A percentile compares a stretch with the other conserved stretches of the same genome.
Evolutionary conservation across 2,888 invertebrate genomes (phyloP).

Genomic region (Clunio marinus): DNA sequence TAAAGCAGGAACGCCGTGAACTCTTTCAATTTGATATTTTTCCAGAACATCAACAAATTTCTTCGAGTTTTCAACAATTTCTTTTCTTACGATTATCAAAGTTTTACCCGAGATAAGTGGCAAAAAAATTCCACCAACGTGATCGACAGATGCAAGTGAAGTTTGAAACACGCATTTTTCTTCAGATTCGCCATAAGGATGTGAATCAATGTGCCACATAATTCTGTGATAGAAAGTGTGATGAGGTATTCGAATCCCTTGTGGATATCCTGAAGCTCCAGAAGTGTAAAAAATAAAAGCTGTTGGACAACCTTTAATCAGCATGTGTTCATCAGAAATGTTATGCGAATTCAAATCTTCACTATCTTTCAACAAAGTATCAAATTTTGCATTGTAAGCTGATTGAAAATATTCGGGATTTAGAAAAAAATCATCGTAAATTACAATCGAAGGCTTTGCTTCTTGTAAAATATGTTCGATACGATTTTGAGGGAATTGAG

Average conservation of each 20-base stretch:
- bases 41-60: not conserved
- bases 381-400: no score
- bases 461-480: not conserved
- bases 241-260: not conserved
- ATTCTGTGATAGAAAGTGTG: not conserved
- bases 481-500: not conserved
- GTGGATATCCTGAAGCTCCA: not conserved
- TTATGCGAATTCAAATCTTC: no score
- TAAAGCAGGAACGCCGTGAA: not conserved
- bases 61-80: not conserved
- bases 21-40: not conserved
- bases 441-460: not conserved
- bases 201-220: not conserved
- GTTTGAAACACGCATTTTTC: not conserved
- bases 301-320: no score
- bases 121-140: not conserved
- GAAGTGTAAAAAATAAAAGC: not conserved
- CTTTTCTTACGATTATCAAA: not conserved
- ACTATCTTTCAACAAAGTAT: no score
- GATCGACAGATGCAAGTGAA: not conserved
- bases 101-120: not conserved
- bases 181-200: not conserved
- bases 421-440: not conserved
- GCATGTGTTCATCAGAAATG: no score
- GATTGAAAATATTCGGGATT: no score